Base-by-base conservation (phyloP, 1,140 invertebrate species). In the Nasonia vitripennis region DNA sequence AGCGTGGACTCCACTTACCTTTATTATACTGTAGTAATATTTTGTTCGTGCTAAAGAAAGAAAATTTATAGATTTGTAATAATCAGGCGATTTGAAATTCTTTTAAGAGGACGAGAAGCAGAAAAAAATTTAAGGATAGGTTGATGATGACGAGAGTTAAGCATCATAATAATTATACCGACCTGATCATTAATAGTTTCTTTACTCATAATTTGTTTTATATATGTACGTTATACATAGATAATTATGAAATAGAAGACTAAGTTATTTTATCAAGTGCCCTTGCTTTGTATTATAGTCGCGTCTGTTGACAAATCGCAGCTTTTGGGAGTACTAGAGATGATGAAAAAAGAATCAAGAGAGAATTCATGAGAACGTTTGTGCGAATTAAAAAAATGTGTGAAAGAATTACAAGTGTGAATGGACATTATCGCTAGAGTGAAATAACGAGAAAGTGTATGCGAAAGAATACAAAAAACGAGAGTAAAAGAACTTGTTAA, bases 181-280 rank as follows among this genome's bases (percentile, higher is more conserved):
- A 92, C 89, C 90, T 89, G 89, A 92, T 91, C 89, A 90, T 90
- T 88, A 91, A 88, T 88, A 90, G 87, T 92, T 92, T 92, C 89
- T 92, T 92, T 92, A 92, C 90, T 90, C 91, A 91, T 91, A 90
- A 92, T 93, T 92, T 91, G 90, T 92, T 92, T 92, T 92, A 92
- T 92, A 92, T 92, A 91, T 92, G 90, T 92, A 92, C 89, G 91
- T 92, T 92, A 92, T 91, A 92, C 90, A 92, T 91, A 92, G 90
- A 92, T 92, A 91, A 93, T 93, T 93, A 93, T 91, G 89, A 92
- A 92, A 93, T 93, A 93, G 92, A 91, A 90, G 89, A 92, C 91
- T 93, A 93, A 93, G 92, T 93, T 93, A 93, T 92, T 93, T 93
- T 93, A 92, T 93, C 91, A 93, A 93, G 92, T 93, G 92, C 90